Evolutionary conservation across 2,888 invertebrate genomes (phyloP), one percentile per base, ranked within the genome.

Genomic region (Acleris holmiana): DNA sequence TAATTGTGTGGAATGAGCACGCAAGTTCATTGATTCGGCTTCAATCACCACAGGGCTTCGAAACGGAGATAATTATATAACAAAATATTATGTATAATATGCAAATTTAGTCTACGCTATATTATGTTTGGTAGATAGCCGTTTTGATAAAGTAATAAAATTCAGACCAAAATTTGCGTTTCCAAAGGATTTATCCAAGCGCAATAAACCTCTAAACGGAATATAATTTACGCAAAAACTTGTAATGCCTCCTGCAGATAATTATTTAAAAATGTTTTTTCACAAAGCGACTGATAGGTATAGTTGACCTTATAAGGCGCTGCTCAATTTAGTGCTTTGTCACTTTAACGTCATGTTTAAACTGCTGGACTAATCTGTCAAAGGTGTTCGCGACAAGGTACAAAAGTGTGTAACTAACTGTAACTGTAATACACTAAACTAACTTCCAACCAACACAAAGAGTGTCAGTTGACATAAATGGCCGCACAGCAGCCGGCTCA

Each of bases 401-500:
- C n/a, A n/a, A n/a, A n/a, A n/a, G n/a, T n/a, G n/a, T n/a, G n/a
- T n/a, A n/a, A n/a, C n/a, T n/a, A n/a, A n/a, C n/a, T n/a, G n/a
- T n/a, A n/a, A n/a, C n/a, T n/a, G n/a, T n/a, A n/a, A 7, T 8
- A 8, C 17, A 47, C 2, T 18, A 8, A 8, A 8, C 18, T 4
- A 18, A 47, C 25, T 35, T 13, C 35, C 13, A 13, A 35, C 35
- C 13, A 13, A 47, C 47, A 47, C 8, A 1, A 18, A 47, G 35
- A 19, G 18, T 19, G 19, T 15, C 13, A 6, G 15, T 18, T 35
- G 35, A 35, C 21, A 53, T 13, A 15, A 53, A 19, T 21, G 21
- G 40, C 40, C 35, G 15, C 35, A n/a, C n/a, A 51, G 51, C 53
- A 35, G 40, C n/a, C 29, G 25, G 53, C 35, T 10, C 35, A 19